Conservation (phyloP, 2,888 invertebrate genomes). For the Drosophila atripex region DNA sequence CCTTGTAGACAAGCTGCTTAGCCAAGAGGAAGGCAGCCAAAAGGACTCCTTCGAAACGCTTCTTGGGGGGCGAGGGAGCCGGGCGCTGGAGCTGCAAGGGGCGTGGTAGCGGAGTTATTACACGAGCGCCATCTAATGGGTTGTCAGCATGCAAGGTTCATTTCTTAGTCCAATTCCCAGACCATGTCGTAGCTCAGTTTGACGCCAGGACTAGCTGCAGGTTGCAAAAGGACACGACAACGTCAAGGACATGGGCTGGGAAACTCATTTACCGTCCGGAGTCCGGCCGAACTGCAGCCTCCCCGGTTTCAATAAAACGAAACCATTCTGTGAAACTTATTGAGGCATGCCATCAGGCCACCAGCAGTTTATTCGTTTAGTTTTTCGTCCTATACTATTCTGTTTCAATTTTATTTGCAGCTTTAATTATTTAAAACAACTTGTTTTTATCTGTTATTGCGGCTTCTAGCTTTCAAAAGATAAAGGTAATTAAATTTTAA, state of each 20-base stretch:
- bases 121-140: constrained; percentile 59
- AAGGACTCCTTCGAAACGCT: background rate
- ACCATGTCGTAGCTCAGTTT: constrained; percentile 41
- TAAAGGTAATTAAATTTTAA: too few relatives aligned
- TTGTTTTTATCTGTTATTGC: background rate
- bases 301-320: background rate
- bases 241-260: constrained; percentile 37
- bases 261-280: constrained; percentile 15
- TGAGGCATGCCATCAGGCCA: background rate
- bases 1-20: constrained; percentile 33
- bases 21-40: constrained; percentile 19
- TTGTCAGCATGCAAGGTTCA: constrained; percentile 67
- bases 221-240: constrained; percentile 11
- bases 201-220: constrained; percentile 26
- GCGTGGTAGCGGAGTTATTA: constrained; percentile 54
- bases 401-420: background rate
- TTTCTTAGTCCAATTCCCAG: constrained; percentile 12
- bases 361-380: background rate
- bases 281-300: constrained; percentile 25
- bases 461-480: too few relatives aligned
- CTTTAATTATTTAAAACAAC: background rate
- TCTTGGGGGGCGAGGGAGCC: background rate
- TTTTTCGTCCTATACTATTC: background rate
- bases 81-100: constrained; percentile 14
- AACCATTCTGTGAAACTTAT: background rate